Conservation (phyloP, 2,888 invertebrate species). For the Caenorhabditis panamensis region DNA sequence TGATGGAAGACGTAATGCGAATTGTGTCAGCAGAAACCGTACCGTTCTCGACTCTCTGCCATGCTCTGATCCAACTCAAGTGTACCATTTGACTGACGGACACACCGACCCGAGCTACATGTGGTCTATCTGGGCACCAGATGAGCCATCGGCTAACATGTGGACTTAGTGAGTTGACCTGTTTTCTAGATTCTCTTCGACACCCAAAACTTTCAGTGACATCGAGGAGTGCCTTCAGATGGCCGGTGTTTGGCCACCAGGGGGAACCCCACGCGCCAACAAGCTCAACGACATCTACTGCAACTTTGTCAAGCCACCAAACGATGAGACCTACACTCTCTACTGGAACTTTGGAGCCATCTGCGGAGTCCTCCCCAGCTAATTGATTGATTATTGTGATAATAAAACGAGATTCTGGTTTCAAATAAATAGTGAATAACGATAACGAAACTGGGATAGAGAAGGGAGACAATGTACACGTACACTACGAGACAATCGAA, state of each 20-base stretch:
- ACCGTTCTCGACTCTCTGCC: constrained; percentile 10
- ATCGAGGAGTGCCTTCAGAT: constrained; percentile 40
- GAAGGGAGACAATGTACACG: constrained; percentile 16
- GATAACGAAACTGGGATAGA: too few relatives aligned
- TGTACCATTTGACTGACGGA: constrained; percentile 1
- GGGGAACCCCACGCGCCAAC: background rate
- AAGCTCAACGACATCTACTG: constrained; percentile 42
- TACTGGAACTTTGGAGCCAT: constrained; percentile 44
- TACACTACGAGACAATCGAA: background rate
- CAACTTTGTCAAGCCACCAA: constrained; percentile 20
- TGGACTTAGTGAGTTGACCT: constrained; percentile 31
- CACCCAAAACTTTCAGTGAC: constrained; percentile 20
- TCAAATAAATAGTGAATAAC: too few relatives aligned
- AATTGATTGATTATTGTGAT: constrained; percentile 1
- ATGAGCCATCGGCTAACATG: constrained; percentile 22
- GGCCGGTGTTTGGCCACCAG: background rate
- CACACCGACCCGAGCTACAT: constrained; percentile 12
- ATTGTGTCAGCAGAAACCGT: constrained; percentile 7
- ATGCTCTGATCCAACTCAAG: background rate
- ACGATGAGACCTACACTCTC: constrained; percentile 16
- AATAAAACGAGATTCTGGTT: background rate
- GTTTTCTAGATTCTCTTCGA: background rate
- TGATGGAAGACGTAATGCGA: constrained; percentile 22
- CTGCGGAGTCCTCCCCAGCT: constrained; percentile 22
- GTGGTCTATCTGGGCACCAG: constrained; percentile 20